Conservation (phyloP, 2,797 vertebrate genomes). For the Xiphorhynchus erythropygius region DNA sequence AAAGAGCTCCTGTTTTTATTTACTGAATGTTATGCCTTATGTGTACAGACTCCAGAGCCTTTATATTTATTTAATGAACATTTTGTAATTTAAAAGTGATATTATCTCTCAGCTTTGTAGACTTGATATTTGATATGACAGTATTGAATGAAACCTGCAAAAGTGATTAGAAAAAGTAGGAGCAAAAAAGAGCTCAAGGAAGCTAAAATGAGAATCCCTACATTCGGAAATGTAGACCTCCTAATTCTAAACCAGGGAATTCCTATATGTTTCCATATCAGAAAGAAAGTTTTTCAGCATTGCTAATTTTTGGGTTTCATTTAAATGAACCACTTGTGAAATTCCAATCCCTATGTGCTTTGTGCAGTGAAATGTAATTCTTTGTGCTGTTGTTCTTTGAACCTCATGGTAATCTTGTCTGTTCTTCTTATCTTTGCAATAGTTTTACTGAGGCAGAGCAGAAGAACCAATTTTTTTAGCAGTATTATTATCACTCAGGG, state of each 20-base stretch:
- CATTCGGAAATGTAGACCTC: not conserved
- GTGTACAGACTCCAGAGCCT: not conserved
- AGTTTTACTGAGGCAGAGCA: not conserved
- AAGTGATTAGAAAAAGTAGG: not conserved
- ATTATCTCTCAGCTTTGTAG: not conserved
- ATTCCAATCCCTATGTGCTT: not conserved
- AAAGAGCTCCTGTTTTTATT: not conserved
- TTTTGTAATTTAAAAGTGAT: not conserved
- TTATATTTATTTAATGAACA: not conserved
- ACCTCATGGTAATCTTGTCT: not conserved
- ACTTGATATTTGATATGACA: not conserved
- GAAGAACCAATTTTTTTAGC: not conserved
- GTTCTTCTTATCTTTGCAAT: rapidly evolving
- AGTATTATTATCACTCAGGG: not conserved
- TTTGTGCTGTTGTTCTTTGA: not conserved
- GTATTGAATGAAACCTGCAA: not conserved
- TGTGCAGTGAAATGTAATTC: not conserved
- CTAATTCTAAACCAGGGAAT: not conserved
- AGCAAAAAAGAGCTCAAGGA: not conserved
- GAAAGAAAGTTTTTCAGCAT: not conserved
- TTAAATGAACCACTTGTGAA: not conserved
- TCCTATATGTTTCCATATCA: not conserved
- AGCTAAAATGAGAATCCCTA: not conserved
- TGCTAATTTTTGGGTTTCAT: not conserved
- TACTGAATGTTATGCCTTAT: not conserved